These are phyloP conservation scores for Spodoptera littoralis DNA, from an alignment of 2,888 invertebrate species.

Conservation along the genomic window DNA sequence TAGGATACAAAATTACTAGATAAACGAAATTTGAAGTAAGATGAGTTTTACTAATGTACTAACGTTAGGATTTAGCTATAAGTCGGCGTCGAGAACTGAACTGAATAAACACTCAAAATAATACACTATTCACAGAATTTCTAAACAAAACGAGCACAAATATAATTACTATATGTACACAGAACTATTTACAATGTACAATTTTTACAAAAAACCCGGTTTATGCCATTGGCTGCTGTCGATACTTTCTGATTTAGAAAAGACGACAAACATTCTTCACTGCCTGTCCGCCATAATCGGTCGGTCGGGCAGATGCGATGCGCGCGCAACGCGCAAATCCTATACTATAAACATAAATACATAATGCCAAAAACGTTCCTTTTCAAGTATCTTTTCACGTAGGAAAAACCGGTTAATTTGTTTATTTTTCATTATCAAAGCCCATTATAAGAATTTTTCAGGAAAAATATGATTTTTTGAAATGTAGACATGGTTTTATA, in stretches of 20 bases:
- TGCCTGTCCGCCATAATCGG: slow-evolving; percentile 88
- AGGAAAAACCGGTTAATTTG: slow-evolving; percentile 3
- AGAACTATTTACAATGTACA: slow-evolving; percentile 92
- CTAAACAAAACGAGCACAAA: slow-evolving; percentile 90
- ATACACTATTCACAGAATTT: slow-evolving; percentile 90
- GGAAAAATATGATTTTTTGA: no score
- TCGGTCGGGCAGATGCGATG: slow-evolving; percentile 87
- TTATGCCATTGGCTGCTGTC: slow-evolving; percentile 91
- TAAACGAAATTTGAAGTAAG: slow-evolving; percentile 69
- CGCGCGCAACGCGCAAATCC: slow-evolving; percentile 88
- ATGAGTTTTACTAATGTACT: slow-evolving; percentile 81
- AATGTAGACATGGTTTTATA: no score
- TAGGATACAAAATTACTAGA: slow-evolving; percentile 57
- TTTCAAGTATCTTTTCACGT: slow-evolving; percentile 28
- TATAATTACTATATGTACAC: slow-evolving; percentile 93
- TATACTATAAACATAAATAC: slow-evolving; percentile 85
- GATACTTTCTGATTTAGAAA: slow-evolving; percentile 90
- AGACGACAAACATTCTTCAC: slow-evolving; percentile 87
- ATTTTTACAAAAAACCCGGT: slow-evolving; percentile 89
- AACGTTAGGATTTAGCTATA: slow-evolving; percentile 79
- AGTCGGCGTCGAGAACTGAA: slow-evolving; percentile 90
- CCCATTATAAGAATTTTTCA: no score
- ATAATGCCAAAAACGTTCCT: slow-evolving; percentile 57
- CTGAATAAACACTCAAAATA: slow-evolving; percentile 89
- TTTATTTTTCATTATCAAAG: no score